Evolutionary conservation across 2,888 invertebrate genomes (phyloP).

Genomic region (Lasioglossum villosulum): DNA sequence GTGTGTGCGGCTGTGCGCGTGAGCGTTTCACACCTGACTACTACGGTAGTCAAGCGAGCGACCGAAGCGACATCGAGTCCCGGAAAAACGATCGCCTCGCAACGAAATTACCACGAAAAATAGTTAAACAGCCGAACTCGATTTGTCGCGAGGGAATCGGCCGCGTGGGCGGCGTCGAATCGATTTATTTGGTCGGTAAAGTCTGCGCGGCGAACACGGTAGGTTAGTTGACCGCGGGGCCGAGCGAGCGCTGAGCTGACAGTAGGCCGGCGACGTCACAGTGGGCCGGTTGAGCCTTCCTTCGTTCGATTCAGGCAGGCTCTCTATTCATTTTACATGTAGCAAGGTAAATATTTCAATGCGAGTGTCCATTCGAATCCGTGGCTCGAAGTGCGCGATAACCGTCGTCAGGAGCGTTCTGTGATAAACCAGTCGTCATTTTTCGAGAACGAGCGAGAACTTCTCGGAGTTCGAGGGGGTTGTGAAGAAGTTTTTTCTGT

Average conservation of each 20-base stretch:
- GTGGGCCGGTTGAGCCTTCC: conserved; percentile 85
- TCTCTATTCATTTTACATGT: conserved; percentile 84
- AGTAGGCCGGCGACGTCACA: conserved; percentile 86
- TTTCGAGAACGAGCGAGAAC: background rate
- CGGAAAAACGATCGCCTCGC: background rate
- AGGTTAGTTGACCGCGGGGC: conserved; percentile 85
- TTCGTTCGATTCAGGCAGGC: conserved; percentile 84
- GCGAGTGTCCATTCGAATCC: conserved; percentile 47
- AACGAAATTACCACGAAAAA: conserved; percentile 41
- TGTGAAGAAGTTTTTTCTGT: conserved; percentile 4
- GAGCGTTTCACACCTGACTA: conserved; percentile 84
- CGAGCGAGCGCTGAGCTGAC: conserved; percentile 85
- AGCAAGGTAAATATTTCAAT: conserved; percentile 84
- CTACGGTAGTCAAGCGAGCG: conserved; percentile 78
- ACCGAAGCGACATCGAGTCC: conserved; percentile 48
- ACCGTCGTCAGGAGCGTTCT: background rate
- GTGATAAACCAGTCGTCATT: conserved; percentile 6
- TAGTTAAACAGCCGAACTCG: conserved; percentile 35
- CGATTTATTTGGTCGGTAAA: conserved; percentile 75
- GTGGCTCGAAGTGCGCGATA: background rate
- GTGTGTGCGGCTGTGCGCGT: conserved; percentile 74
- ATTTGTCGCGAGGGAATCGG: conserved; percentile 62
- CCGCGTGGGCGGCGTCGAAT: conserved; percentile 49
- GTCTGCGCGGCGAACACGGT: conserved; percentile 79
- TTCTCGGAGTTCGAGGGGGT: background rate